phyloP scores from a whole-genome alignment of 2,888 invertebrate species.

The Girardia tigrina region DNA sequence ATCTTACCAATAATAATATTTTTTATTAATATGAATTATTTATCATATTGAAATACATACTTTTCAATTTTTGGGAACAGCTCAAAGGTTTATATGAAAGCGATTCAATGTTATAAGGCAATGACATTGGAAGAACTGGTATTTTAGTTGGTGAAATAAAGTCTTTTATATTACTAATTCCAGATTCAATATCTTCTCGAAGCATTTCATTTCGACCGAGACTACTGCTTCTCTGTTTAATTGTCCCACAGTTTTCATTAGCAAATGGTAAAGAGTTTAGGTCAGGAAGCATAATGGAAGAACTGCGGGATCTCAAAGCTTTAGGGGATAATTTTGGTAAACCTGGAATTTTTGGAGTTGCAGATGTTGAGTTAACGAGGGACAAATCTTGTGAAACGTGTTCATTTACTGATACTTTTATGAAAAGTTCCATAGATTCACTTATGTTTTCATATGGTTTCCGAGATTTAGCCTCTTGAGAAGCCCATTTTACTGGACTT shows the following conservation, averaged over 20 bases:
- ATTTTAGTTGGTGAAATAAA: not conserved
- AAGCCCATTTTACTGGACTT: constrained; percentile 28
- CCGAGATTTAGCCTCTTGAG: not conserved
- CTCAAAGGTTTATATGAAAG: not conserved
- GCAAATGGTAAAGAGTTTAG: constrained; percentile 77
- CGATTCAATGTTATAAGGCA: constrained; percentile 12
- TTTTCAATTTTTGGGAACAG: constrained; percentile 15
- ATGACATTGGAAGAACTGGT: constrained; percentile 12
- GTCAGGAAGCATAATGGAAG: constrained; percentile 66
- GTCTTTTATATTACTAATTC: not conserved
- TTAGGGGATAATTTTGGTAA: not conserved
- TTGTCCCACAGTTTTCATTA: constrained; percentile 94
- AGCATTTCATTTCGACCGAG: constrained; percentile 20
- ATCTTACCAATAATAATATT: no score
- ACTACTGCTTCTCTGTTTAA: constrained; percentile 61
- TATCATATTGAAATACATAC: no score
- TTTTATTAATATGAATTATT: no score
- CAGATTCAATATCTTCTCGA: not conserved
- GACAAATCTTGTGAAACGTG: constrained; percentile 9
- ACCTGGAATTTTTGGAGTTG: not conserved
- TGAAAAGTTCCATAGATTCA: not conserved
- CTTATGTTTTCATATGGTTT: constrained; percentile 5
- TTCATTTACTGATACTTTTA: not conserved
- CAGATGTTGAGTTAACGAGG: not conserved
- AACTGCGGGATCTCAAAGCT: constrained; percentile 31